Base-by-base conservation (phyloP, 2,797 vertebrate genomes). In the Squalus acanthias region DNA sequence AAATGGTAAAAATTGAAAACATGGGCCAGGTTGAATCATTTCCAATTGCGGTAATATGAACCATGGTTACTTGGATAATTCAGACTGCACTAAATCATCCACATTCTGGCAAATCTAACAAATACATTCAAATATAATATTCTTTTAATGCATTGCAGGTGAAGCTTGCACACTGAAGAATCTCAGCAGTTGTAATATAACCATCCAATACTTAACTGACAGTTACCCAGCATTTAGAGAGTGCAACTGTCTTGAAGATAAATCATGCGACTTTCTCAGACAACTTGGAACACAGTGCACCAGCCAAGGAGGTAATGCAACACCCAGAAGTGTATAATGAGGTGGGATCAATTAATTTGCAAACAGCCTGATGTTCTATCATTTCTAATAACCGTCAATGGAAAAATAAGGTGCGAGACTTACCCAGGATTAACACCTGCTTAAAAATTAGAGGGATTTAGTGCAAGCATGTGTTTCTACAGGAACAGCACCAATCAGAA, bases 121-220 rank as follows among this genome's bases (percentile, higher is more conserved):
- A 95, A 72, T 72, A 95, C 50, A 95, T 57, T 76, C 69, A 95
- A 57, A 95, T 95, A 20, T 95, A 76, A 74, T 95, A 95, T 72
- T 60, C 70, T 33, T 95, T 76, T 95, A 95, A 95, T 95, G 53
- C 70, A 57, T 95, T 95, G 70, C 96, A 99, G 99, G 97, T 97
- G 98, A 98, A 96, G 97, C 96, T 96, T 99, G 98, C 97, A 98
- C 98, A 97, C 97, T 98, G 97, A 98, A 97, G 97, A 98, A 98
- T 96, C 96, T 97, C 96, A 96, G 97, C 96, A 97, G 70, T 94
- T 99, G 98, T 97, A 98, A 98, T 96, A 96, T 97, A 97, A 98
- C 98, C 96, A 97, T 99, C 96, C 97, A 98, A 94, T 97, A 97
- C 39, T 97, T 98, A 96, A 96, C 98, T 96, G 97, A 98, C 0